A percentile compares a stretch with the other conserved stretches of the same genome.
Conservation (phyloP, 2,113 vertebrate species). For the Seriola rivoliana region DNA sequence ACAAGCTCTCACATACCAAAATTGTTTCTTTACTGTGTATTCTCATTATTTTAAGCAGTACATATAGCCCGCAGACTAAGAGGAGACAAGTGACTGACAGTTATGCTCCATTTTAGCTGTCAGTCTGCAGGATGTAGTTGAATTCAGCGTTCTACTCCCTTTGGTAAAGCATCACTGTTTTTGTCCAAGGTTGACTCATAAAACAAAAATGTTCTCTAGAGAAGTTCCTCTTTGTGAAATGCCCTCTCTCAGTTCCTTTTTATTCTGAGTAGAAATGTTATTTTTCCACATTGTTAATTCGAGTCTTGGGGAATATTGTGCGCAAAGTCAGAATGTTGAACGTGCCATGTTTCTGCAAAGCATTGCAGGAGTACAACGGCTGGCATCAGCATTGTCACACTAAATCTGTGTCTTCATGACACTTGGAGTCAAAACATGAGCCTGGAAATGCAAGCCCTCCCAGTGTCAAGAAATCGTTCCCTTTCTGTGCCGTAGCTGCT, state of each 20-base stretch:
- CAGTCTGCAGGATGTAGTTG: conserved; percentile 30
- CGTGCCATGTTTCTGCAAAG: conserved; percentile 71
- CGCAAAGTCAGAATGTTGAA: conserved; percentile 49
- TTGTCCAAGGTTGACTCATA: conserved; percentile 29
- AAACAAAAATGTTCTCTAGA: conserved; percentile 19
- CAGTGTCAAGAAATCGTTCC: conserved; percentile 43
- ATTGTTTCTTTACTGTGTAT: conserved; percentile 50
- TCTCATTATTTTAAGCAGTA: conserved; percentile 38
- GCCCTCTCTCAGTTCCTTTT: conserved; percentile 8
- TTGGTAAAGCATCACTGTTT: conserved; percentile 31
- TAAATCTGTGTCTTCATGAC: conserved; percentile 77
- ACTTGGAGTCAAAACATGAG: conserved; percentile 74
- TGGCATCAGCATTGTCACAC: conserved; percentile 76
- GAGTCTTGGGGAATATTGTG: conserved; percentile 35
- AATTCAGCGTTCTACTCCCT: conserved; percentile 19
- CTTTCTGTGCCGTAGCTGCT: background rate
- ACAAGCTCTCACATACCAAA: conserved; percentile 48
- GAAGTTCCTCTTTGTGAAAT: conserved; percentile 1
- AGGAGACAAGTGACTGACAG: conserved; percentile 51
- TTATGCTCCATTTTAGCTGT: conserved; percentile 30
- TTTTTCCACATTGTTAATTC: conserved; percentile 43
- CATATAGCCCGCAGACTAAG: conserved; percentile 39
- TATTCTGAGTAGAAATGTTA: conserved; percentile 17
- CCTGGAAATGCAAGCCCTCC: conserved; percentile 58
- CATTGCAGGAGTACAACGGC: conserved; percentile 62